Evolutionary conservation across 1,140 invertebrate species (phyloP).

Genomic region (Spodoptera frugiperda): DNA sequence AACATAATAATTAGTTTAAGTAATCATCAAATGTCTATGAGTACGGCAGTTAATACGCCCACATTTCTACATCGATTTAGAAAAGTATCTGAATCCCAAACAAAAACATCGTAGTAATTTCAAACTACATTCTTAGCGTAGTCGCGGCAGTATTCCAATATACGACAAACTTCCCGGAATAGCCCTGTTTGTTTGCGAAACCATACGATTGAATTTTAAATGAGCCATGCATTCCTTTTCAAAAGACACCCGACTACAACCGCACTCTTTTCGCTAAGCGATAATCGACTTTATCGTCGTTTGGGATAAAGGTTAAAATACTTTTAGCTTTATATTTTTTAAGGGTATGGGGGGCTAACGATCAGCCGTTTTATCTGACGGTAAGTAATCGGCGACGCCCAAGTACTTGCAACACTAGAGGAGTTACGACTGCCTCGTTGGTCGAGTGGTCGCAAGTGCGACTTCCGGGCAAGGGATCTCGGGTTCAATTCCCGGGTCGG

Average conservation of each 20-base stretch:
- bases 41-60: no score
- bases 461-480: no score
- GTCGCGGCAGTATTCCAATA: constrained; percentile 42
- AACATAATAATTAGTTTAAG: no score
- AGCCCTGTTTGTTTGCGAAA: constrained; percentile 41
- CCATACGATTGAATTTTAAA: constrained; percentile 59
- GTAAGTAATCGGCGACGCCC: not conserved
- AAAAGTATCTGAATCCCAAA: not conserved
- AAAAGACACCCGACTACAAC: constrained; percentile 5
- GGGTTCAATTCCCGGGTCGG: no score
- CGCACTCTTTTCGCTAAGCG: not conserved
- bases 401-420: no score
- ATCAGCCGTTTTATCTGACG: not conserved
- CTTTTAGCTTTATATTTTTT: not conserved
- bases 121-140: not conserved
- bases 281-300: constrained; percentile 27
- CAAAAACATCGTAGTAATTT: constrained; percentile 14
- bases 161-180: constrained; percentile 43
- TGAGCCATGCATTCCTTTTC: constrained; percentile 47
- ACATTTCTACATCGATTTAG: no score
- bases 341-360: no score
- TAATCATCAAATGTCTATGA: no score
- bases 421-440: no score
- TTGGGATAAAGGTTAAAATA: not conserved
- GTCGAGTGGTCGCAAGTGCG: no score